These are phyloP conservation scores for Pygathrix nemaeus DNA, from an alignment of 2,113 vertebrate species.

Conservation along the genomic window DNA sequence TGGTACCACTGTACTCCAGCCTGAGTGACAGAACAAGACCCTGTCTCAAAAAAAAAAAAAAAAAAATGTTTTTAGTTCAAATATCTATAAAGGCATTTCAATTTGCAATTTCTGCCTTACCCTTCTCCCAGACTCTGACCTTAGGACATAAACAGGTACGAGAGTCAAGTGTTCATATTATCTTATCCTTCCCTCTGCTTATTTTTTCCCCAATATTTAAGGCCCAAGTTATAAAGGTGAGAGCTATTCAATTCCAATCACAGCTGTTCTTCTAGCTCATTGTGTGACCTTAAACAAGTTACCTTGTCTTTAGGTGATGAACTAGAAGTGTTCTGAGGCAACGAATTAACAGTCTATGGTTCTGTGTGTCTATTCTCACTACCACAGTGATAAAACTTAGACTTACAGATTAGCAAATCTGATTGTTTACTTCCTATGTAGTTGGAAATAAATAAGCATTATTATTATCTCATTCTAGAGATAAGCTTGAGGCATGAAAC, in stretches of 20 bases:
- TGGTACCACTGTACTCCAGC: no score
- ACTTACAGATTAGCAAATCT: background rate
- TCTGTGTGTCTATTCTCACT: background rate
- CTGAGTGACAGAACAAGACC: no score
- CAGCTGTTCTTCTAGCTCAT: background rate
- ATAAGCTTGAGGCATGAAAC: background rate
- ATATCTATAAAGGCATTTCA: background rate
- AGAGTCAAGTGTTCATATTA: background rate
- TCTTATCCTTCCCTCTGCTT: background rate
- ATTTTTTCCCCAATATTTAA: background rate
- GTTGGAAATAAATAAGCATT: background rate
- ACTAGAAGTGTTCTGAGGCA: background rate
- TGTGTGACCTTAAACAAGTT: background rate
- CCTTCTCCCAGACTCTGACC: background rate
- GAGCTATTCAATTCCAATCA: background rate
- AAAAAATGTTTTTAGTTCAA: background rate
- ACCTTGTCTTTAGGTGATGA: background rate
- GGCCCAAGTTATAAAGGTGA: background rate
- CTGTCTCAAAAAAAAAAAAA: no score
- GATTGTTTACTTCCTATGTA: background rate
- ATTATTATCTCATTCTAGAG: background rate
- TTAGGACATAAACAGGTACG: background rate
- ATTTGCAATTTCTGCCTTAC: background rate
- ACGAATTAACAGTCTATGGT: background rate
- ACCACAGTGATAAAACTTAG: background rate